Percentiles rank a stretch among this genome's conserved stretches.
Evolutionary conservation across 2,797 vertebrate species (phyloP).

Genomic region (Balearica regulorum): DNA sequence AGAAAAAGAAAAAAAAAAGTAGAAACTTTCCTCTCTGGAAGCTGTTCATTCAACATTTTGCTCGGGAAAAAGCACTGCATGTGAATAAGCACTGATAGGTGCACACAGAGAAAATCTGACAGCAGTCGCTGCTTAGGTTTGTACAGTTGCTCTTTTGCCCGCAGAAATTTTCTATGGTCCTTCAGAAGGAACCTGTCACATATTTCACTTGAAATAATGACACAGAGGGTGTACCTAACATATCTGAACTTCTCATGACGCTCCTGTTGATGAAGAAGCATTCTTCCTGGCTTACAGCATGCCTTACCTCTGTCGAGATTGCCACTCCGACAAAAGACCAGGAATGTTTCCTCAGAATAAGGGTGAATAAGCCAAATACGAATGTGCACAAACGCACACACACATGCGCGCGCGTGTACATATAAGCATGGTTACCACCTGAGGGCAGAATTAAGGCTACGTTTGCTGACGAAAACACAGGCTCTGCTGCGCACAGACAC

Average conservation of each 20-base stretch:
- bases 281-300: background rate
- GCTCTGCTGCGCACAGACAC: background rate
- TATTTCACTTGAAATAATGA: background rate
- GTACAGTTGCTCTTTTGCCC: background rate
- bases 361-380: background rate
- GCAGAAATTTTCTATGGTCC: background rate
- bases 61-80: background rate
- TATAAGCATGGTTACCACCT: background rate
- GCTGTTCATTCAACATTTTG: background rate
- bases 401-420: fast-evolving
- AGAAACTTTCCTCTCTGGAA: background rate
- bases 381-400: background rate
- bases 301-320: background rate
- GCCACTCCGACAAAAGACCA: background rate
- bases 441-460: background rate
- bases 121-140: background rate
- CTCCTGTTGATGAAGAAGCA: background rate
- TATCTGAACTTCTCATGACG: background rate
- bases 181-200: background rate
- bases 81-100: background rate
- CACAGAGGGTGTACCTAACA: background rate
- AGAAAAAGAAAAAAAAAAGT: background rate
- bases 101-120: background rate
- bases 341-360: background rate
- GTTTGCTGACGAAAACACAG: background rate